phyloP scores from a whole-genome alignment of 2,797 vertebrate species.

The Ceryle rudis region DNA sequence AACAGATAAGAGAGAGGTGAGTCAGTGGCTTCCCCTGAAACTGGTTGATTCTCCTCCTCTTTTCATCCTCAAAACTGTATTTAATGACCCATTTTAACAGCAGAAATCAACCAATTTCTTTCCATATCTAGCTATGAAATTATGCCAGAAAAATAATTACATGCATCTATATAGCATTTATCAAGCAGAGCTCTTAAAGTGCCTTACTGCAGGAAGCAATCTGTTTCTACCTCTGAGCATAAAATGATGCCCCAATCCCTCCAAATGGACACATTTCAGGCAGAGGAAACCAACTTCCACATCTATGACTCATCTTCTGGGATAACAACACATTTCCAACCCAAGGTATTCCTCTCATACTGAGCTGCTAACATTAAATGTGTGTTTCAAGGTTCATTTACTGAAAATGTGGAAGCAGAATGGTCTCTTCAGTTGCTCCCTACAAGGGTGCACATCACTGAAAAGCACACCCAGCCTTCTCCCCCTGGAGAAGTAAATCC shows the following conservation, averaged over 20 bases:
- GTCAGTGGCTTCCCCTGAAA: neutral
- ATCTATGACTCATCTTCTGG: neutral
- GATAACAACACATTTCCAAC: neutral
- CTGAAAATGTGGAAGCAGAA: neutral
- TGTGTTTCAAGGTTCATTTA: neutral
- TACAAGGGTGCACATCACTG: neutral
- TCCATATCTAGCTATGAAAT: neutral
- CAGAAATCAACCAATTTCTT: neutral
- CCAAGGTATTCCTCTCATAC: neutral
- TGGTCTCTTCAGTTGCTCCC: neutral
- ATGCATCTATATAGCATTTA: neutral
- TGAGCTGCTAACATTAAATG: neutral
- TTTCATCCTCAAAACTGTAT: neutral
- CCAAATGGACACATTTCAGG: neutral
- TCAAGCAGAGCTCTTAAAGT: neutral
- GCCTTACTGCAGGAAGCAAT: neutral
- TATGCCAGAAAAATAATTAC: constrained; percentile 19
- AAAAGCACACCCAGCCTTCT: neutral
- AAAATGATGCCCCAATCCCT: neutral
- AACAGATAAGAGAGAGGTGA: neutral
- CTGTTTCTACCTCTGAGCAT: neutral
- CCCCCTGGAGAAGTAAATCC: neutral
- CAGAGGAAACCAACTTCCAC: neutral
- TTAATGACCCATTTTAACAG: constrained; percentile 2
- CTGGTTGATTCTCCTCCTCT: neutral